A percentile compares a stretch with the other conserved stretches of the same genome.
phyloP scores from a whole-genome alignment of 2,113 vertebrate genomes.

The Eulacestoma nigropectus region DNA sequence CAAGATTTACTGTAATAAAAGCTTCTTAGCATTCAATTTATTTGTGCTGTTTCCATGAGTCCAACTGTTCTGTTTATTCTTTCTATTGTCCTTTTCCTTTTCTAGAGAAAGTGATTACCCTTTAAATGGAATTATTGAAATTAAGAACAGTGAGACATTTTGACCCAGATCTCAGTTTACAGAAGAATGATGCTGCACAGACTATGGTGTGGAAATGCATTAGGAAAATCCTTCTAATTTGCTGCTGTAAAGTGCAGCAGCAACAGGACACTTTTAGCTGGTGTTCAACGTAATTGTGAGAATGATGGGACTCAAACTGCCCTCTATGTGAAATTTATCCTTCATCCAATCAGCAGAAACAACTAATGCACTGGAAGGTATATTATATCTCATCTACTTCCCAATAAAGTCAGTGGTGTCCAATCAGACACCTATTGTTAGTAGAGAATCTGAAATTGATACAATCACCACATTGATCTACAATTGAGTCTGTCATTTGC shows the following conservation, averaged over 20 bases:
- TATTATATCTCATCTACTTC: constrained; percentile 73
- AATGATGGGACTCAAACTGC: constrained; percentile 66
- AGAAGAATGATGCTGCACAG: not conserved
- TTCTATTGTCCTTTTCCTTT: constrained; percentile 5
- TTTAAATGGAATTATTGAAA: constrained; percentile 40
- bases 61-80: constrained; percentile 27
- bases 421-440: constrained; percentile 81
- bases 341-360: constrained; percentile 76
- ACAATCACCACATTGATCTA: constrained; percentile 78
- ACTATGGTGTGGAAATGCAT: constrained; percentile 9
- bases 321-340: constrained; percentile 67
- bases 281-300: constrained; percentile 62
- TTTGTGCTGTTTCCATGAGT: not conserved
- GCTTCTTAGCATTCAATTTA: not conserved
- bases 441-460: constrained; percentile 78
- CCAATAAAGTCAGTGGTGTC: constrained; percentile 75
- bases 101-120: not conserved
- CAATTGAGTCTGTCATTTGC: constrained; percentile 68
- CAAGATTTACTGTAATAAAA: constrained; percentile 15
- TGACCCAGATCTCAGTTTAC: constrained; percentile 7
- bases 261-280: constrained; percentile 61
- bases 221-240: constrained; percentile 56
- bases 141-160: constrained; percentile 16
- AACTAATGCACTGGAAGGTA: constrained; percentile 67
- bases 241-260: constrained; percentile 30